These are phyloP conservation scores for Sula dactylatra DNA, from an alignment of 2,113 vertebrate genomes.

Conservation along the genomic window DNA sequence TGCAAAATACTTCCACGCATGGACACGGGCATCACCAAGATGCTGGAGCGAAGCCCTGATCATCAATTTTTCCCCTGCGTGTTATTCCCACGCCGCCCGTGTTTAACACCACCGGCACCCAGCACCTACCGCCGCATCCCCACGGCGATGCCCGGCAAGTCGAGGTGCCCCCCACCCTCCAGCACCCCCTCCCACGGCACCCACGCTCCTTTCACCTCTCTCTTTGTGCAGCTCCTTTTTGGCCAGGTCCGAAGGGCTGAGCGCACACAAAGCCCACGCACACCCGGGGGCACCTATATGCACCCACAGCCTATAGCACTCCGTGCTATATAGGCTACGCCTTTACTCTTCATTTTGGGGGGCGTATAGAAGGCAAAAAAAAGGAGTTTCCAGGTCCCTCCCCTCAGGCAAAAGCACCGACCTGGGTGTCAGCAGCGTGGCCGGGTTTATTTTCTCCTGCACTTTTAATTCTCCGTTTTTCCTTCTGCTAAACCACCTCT, in stretches of 20 bases:
- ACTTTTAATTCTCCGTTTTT: neutral
- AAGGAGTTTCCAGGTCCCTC: neutral
- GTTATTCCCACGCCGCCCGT: neutral
- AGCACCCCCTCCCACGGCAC: no score
- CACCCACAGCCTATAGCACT: neutral
- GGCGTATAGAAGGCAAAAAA: accelerated
- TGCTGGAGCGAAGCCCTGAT: neutral
- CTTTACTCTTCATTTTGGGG: neutral
- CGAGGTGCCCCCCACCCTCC: no score
- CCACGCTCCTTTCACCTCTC: neutral
- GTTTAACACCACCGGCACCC: neutral
- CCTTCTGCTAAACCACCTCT: neutral
- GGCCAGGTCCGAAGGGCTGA: neutral
- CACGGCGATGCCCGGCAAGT: neutral
- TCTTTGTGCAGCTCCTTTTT: neutral
- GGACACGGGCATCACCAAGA: neutral
- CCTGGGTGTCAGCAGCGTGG: neutral
- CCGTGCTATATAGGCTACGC: accelerated
- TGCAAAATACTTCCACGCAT: neutral
- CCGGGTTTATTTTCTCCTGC: neutral
- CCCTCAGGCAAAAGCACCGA: neutral
- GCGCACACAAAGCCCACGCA: neutral
- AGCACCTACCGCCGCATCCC: neutral
- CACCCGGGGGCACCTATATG: neutral
- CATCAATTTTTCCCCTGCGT: accelerated